phyloP scores from a whole-genome alignment of 2,113 vertebrate genomes.

The Microcebus griseorufus region DNA sequence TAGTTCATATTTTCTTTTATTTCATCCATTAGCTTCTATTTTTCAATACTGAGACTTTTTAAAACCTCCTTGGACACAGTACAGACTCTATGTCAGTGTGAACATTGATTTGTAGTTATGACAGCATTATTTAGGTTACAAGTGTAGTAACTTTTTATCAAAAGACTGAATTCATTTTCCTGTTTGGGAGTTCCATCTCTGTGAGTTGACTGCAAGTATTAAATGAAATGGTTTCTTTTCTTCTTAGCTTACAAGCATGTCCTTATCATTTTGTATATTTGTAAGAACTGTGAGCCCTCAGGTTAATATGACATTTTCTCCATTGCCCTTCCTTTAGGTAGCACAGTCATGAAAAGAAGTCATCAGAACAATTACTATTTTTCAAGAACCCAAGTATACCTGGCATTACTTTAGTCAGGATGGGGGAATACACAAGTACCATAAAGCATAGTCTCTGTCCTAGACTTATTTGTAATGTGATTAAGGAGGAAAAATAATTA shows the following conservation, averaged over 20 bases:
- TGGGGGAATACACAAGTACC: neutral
- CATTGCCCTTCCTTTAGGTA: neutral
- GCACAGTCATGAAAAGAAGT: neutral
- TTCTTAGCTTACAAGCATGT: neutral
- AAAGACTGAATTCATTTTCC: constrained; percentile 20
- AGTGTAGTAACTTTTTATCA: constrained; percentile 47
- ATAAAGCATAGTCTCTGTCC: neutral
- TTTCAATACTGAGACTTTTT: neutral
- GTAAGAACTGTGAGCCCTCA: neutral
- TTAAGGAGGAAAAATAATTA: neutral
- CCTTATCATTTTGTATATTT: constrained; percentile 36
- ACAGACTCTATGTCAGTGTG: neutral
- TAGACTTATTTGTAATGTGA: neutral
- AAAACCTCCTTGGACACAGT: constrained; percentile 24
- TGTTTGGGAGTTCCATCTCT: constrained; percentile 33
- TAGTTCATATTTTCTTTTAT: constrained; percentile 21
- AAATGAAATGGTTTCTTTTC: neutral
- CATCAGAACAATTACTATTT: constrained; percentile 17
- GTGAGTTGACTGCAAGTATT: neutral
- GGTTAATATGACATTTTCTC: neutral
- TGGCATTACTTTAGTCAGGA: neutral
- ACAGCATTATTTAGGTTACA: neutral
- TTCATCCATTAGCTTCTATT: constrained; percentile 14
- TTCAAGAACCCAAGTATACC: neutral
- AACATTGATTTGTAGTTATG: neutral